Evolutionary conservation across 2,113 vertebrate species (phyloP).

Genomic region (Shinisaurus crocodilurus): DNA sequence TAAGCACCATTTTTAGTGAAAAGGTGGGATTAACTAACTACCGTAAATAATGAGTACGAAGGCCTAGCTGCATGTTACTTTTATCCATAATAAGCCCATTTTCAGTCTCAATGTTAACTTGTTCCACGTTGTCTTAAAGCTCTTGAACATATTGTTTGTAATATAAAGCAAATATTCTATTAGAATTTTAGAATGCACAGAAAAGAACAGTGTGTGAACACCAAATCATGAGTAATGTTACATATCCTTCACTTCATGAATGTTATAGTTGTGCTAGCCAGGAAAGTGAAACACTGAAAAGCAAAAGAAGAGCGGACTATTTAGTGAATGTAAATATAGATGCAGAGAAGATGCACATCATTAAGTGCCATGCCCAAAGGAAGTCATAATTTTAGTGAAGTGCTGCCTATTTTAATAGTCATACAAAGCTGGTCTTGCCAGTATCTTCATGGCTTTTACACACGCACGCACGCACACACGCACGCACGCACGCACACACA

Average conservation of each 20-base stretch:
- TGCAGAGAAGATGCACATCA: not conserved
- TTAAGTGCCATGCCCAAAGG: not conserved
- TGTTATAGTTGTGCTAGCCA: not conserved
- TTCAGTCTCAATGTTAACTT: not conserved
- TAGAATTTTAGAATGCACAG: not conserved
- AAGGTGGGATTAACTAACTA: too few relatives aligned
- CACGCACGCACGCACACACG: not conserved
- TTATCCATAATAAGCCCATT: not conserved
- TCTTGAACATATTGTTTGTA: not conserved
- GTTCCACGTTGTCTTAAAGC: not conserved
- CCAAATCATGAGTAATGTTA: not conserved
- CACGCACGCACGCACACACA: too few relatives aligned
- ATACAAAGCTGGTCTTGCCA: not conserved
- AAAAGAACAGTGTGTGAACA: not conserved
- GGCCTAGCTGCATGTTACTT: not conserved
- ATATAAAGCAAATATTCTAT: not conserved
- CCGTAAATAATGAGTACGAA: not conserved
- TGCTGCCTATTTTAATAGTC: not conserved
- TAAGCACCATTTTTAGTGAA: too few relatives aligned
- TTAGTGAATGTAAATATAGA: conserved; percentile 4
- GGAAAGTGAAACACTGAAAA: not conserved
- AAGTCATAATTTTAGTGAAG: not conserved
- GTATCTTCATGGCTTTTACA: not conserved
- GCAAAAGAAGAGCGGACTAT: not conserved
- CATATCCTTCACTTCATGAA: not conserved